Base-by-base conservation (phyloP, 2,888 invertebrate species). In the Ferrisia virgata region DNA sequence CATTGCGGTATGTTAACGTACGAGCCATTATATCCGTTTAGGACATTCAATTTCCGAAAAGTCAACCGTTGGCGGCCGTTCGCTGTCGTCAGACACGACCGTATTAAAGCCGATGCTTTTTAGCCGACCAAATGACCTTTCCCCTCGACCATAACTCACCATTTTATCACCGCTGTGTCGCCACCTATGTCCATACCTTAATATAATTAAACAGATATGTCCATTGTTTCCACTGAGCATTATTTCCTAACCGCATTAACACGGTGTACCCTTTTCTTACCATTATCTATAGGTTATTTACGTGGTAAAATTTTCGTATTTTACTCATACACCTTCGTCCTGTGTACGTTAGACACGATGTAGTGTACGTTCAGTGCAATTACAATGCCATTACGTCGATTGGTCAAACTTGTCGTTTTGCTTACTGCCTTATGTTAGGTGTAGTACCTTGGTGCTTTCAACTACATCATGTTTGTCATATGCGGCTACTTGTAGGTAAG, bases 141-240 rank as follows among this genome's bases (percentile, higher is more conserved):
- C 36, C 72, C 72, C 36, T 72, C 72, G 36, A 76, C 72, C 36
- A 36, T 76, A 76, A 76, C 36, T 76, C 72, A 76, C 72, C 72
- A 36, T 76, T 76, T 76, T 76, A 76, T 76, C 72, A 76, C 72
- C 36, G 36, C 36, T 36, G 33, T 76, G 72, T 76, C 72, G 72
- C 72, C 72, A 76, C 72, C 72, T 76, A 76, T 76, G 72, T 36
- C 72, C 31, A 47, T 80, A 47, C 53, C 80, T 80, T 53, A 13
- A 80, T 80, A 80, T 80, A 80, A 80, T 80, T 80, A 80, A 43
- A 80, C 80, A 43, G 80, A 80, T 80, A 79, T 79, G 43, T 79
- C 79, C 33, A 80, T 80, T 80, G 80, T 80, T 79, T 53, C 80
- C 22, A 79, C 79, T 79, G 43, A 79, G 79, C 79, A 43, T 79